These are phyloP conservation scores for Hirtodrosophila alboralis DNA, from an alignment of 2,888 invertebrate species.

Conservation along the genomic window DNA sequence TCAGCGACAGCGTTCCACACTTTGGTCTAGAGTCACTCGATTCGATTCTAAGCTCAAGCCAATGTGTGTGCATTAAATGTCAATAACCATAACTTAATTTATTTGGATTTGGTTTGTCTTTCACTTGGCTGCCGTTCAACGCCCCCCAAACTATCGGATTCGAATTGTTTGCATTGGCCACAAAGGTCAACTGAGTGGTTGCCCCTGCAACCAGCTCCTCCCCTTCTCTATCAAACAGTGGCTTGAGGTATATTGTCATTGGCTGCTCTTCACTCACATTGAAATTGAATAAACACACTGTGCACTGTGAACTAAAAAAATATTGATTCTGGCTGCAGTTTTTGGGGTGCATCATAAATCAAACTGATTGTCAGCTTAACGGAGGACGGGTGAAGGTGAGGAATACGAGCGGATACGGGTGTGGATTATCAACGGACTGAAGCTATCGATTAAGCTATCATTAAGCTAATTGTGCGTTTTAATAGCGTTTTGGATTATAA, in stretches of 20 bases:
- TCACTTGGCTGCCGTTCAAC: slow-evolving; percentile 62
- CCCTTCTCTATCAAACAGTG: too few species aligned
- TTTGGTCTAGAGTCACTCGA: slow-evolving; percentile 14
- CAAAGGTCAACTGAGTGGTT: slow-evolving; percentile 57
- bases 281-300: slow-evolving; percentile 52
- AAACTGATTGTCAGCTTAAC: slow-evolving; percentile 49
- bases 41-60: slow-evolving; percentile 17
- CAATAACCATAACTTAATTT: slow-evolving; percentile 78
- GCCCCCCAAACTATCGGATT: slow-evolving; percentile 55
- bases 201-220: too few species aligned
- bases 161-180: slow-evolving; percentile 59
- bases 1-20: slow-evolving; percentile 38
- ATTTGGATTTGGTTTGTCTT: slow-evolving; percentile 75
- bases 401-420: too few species aligned
- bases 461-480: slow-evolving; percentile 44
- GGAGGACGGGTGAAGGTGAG: not conserved
- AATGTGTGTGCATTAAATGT: slow-evolving; percentile 74
- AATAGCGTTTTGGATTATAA: slow-evolving; percentile 26
- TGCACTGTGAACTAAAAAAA: slow-evolving; percentile 35
- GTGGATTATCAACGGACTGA: slow-evolving; percentile 2
- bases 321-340: slow-evolving; percentile 58
- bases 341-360: slow-evolving; percentile 64
- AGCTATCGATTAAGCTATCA: slow-evolving; percentile 41
- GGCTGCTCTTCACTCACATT: slow-evolving; percentile 37
- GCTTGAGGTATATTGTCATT: slow-evolving; percentile 32